Percentiles rank a stretch among this genome's conserved stretches.
phyloP scores from a whole-genome alignment of 2,113 vertebrate species.

The Xyliphius kryptos region DNA sequence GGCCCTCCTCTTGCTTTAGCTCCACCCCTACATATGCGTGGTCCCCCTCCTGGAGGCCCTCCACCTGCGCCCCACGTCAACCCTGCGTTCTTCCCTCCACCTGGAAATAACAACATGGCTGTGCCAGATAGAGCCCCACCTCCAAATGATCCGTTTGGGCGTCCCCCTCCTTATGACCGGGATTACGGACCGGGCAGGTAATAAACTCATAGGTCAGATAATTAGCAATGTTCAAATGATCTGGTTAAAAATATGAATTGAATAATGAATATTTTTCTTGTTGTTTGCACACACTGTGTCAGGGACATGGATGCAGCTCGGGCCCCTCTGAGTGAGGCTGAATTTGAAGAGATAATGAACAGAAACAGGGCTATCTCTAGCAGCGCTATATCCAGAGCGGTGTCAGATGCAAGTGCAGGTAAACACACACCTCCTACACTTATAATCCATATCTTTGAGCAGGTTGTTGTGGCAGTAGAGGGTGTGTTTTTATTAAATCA shows the following conservation, averaged over 20 bases:
- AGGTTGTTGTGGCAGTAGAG: too few species aligned
- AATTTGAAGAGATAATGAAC: constrained; percentile 99
- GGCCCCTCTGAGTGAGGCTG: constrained; percentile 90
- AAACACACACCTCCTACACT: too few species aligned
- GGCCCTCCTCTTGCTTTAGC: constrained; percentile 90
- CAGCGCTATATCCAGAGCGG: constrained; percentile 95
- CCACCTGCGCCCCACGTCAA: constrained; percentile 97
- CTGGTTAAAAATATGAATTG: too few species aligned
- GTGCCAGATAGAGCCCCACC: constrained; percentile 91
- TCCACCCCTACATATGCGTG: constrained; percentile 92
- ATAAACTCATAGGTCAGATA: too few species aligned
- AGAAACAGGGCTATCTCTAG: constrained; percentile 96
- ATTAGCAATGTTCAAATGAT: too few species aligned
- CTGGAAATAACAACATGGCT: constrained; percentile 88
- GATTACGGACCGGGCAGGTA: constrained; percentile 95
- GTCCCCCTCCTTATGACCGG: constrained; percentile 92
- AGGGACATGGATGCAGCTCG: constrained; percentile 95
- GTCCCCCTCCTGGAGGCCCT: constrained; percentile 91
- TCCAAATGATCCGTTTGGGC: constrained; percentile 87
- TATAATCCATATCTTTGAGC: too few species aligned
- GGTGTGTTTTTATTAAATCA: too few species aligned
- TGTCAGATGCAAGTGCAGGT: constrained; percentile 98
- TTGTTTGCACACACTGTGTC: too few species aligned
- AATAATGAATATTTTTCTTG: too few species aligned
- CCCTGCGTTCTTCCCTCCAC: constrained; percentile 96